Percentiles rank a stretch among this genome's conserved stretches.
These are phyloP conservation scores for Recurvirostra avosetta DNA, from an alignment of 2,113 vertebrate genomes.

Conservation along the genomic window DNA sequence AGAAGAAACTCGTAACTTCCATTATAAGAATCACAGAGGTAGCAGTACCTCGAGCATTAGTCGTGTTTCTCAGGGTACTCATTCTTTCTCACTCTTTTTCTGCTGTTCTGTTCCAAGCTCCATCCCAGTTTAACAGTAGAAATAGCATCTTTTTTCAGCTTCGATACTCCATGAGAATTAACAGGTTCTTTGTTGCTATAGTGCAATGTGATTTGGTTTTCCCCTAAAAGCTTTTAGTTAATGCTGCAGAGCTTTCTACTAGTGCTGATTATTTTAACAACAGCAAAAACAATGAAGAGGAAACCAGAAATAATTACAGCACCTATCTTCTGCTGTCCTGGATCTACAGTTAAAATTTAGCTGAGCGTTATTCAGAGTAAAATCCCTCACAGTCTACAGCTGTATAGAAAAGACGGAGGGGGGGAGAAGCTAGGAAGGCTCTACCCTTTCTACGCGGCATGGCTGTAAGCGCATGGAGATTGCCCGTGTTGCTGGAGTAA, in stretches of 20 bases:
- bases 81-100: neutral
- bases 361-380: neutral
- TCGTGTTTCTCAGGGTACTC: neutral
- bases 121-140: neutral
- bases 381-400: neutral
- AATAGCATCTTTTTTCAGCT: neutral
- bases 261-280: neutral
- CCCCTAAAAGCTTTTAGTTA: neutral
- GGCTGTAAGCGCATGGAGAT: neutral
- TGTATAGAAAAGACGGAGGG: neutral
- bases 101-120: neutral
- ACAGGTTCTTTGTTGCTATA: neutral
- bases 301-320: neutral
- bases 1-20: neutral
- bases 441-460: accelerated
- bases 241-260: neutral
- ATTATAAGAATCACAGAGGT: neutral
- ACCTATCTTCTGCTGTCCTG: neutral
- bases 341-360: neutral
- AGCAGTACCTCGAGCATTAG: neutral
- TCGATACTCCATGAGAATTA: neutral
- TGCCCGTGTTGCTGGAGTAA: neutral
- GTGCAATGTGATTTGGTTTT: neutral
- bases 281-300: neutral
- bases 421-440: neutral